These are phyloP conservation scores for Peromyscus californicus DNA, from an alignment of 2,113 vertebrate species.

Conservation along the genomic window DNA sequence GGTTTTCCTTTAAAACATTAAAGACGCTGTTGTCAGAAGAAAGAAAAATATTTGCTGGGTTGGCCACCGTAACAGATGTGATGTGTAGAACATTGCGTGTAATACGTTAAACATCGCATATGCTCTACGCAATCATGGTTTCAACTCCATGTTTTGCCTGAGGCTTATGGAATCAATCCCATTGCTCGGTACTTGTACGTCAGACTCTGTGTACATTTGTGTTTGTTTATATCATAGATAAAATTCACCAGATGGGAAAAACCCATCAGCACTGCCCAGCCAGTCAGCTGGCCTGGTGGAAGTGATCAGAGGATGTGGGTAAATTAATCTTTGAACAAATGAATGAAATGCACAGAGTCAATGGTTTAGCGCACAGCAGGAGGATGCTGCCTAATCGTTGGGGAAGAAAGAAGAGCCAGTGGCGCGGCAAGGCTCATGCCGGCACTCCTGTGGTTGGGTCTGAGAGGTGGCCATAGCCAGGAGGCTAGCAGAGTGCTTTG, in stretches of 20 bases:
- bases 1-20: conserved; percentile 12
- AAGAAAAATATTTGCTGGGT: conserved; percentile 23
- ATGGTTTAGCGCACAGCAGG: conserved; percentile 60
- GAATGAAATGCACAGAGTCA: conserved; percentile 69
- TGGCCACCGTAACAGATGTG: conserved; percentile 4
- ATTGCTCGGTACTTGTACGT: background rate
- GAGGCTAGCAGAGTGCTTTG: conserved; percentile 75
- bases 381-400: conserved; percentile 21
- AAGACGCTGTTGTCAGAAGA: background rate
- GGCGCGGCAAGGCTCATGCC: background rate
- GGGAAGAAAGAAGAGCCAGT: conserved; percentile 67
- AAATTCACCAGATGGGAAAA: conserved; percentile 74
- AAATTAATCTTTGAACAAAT: conserved; percentile 77
- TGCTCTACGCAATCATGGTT: conserved; percentile 49
- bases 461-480: conserved; percentile 72
- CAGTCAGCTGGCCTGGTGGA: conserved; percentile 36
- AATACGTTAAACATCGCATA: conserved; percentile 44
- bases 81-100: background rate
- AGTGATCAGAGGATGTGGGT: conserved; percentile 70
- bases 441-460: conserved; percentile 12
- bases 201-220: conserved; percentile 49
- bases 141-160: conserved; percentile 32
- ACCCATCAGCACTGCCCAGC: conserved; percentile 22
- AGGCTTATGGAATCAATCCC: conserved; percentile 58
- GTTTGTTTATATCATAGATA: conserved; percentile 71